phyloP scores from a whole-genome alignment of 2,797 vertebrate genomes.

The Podarcis lilfordi region DNA sequence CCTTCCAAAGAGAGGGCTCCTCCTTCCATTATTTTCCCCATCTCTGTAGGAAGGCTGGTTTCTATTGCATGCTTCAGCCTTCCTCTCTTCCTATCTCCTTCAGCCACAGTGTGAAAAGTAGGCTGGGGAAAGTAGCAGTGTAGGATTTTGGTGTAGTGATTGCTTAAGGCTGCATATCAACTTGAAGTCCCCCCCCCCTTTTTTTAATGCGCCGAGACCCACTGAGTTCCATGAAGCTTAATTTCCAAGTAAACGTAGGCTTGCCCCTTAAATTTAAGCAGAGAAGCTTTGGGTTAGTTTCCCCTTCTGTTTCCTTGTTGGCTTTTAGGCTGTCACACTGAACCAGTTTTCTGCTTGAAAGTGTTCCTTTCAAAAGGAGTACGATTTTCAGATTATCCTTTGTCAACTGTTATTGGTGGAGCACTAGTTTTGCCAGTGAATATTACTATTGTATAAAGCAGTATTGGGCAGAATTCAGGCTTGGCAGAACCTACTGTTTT shows the following conservation, averaged over 20 bases:
- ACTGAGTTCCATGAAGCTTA: neutral
- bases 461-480: too few species aligned
- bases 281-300: neutral
- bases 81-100: neutral
- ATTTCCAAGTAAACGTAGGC: neutral
- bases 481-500: too few species aligned
- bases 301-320: neutral
- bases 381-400: neutral
- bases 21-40: neutral
- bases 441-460: neutral
- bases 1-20: neutral
- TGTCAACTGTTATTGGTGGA: neutral
- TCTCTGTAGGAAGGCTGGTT: neutral
- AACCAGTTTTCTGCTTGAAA: neutral
- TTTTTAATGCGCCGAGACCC: too few species aligned
- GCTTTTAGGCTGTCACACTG: neutral
- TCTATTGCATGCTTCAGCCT: neutral
- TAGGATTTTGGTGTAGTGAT: neutral
- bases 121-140: neutral
- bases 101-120: neutral
- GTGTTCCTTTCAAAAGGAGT: neutral
- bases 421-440: neutral
- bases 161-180: neutral
- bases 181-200: neutral
- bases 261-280: neutral